Conservation (phyloP, 2,888 invertebrate species). For the Bombylius major region DNA sequence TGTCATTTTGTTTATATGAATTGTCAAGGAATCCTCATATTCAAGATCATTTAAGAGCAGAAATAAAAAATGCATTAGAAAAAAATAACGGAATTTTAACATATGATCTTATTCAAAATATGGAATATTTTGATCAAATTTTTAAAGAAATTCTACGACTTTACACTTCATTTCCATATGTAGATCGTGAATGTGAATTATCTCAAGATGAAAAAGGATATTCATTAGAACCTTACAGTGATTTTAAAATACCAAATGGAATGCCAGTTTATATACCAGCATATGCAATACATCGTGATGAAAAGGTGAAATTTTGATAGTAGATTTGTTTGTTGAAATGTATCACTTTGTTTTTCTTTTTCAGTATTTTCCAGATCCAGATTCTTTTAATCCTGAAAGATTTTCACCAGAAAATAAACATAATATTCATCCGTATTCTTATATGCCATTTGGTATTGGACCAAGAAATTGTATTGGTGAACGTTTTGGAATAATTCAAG, state of each 20-base stretch:
- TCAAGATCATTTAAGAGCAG: slow-evolving; percentile 24
- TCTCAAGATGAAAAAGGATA: slow-evolving; percentile 19
- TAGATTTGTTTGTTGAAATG: too few species aligned
- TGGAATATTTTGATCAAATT: slow-evolving; percentile 29
- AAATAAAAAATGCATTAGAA: slow-evolving; percentile 22
- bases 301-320: slow-evolving; percentile 21
- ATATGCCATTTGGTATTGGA: slow-evolving; percentile 30
- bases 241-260: slow-evolving; percentile 24
- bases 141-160: slow-evolving; percentile 26
- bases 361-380: slow-evolving; percentile 27
- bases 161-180: slow-evolving; percentile 32
- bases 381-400: slow-evolving; percentile 32
- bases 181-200: slow-evolving; percentile 31
- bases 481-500: slow-evolving; percentile 29
- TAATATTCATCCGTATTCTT: slow-evolving; percentile 28
- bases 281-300: slow-evolving; percentile 31
- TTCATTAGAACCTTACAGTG: slow-evolving; percentile 22
- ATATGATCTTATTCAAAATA: slow-evolving; percentile 24
- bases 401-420: slow-evolving; percentile 30
- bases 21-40: slow-evolving; percentile 24
- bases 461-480: slow-evolving; percentile 33
- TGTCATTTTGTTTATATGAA: slow-evolving; percentile 24
- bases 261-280: slow-evolving; percentile 32
- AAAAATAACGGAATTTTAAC: slow-evolving; percentile 18
- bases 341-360: background rate